Base-by-base conservation (phyloP, 2,113 vertebrate species). In the Gopherus flavomarginatus region DNA sequence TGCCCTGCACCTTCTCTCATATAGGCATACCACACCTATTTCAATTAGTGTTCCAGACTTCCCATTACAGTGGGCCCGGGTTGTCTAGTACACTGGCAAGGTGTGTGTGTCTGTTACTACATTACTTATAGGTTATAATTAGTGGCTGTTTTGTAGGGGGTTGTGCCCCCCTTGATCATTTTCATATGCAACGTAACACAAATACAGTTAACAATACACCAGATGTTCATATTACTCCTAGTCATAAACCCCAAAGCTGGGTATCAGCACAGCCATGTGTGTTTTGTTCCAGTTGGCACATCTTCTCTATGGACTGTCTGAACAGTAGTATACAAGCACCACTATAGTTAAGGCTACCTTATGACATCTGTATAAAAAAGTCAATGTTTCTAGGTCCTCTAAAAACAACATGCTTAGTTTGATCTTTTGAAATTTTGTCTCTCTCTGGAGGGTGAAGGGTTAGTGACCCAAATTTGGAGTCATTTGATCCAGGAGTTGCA, bases 331-430 rank as follows among this genome's bases (percentile, higher is more conserved):
- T 77, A 6, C 83, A 78, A 95, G 90, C 53, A 52, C 24, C 0
- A 0, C n/a, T 22, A n/a, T 38, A 38, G n/a, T 72, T 22, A 8
- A 72, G 5, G n/a, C 22, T 72, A 72, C 5, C 9, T 72, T 19
- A 72, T 72, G 62, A 19, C 62, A n/a, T n/a, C 17, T 69, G 35
- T n/a, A 21, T n/a, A 69, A 38, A 69, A 38, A 72, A 19, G 19
- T 38, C 19, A 72, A 3, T 9, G 10, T 72, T 72, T 72, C 65
- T 38, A 72, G 19, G 8, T 21, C n/a, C 35, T 72, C 17, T n/a
- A 69, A 72, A 72, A 72, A 11, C 31, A 69, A n/a, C 29, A 62
- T 16, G 29, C 27, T 62, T 62, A 62, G 59, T 35, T 62, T 5
- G 65, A 38, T 22, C 19, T 72, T 19, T 16, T 69, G 31, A 69